Evolutionary conservation across 2,113 vertebrate species (phyloP).

Genomic region (Columbina picui): DNA sequence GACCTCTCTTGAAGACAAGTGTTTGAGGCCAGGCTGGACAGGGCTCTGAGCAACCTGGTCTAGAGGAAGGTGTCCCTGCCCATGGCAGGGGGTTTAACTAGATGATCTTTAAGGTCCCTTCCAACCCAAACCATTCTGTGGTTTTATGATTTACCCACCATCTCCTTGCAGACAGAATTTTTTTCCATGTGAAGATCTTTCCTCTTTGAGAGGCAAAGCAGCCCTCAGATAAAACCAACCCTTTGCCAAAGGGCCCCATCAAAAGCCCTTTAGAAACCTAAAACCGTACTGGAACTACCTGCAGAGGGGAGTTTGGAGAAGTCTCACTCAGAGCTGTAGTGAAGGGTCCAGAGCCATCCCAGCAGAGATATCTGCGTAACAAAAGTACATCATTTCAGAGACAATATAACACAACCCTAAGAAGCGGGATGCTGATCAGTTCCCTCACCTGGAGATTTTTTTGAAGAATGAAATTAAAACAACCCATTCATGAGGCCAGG

Average conservation of each 20-base stretch:
- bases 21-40: too few species aligned
- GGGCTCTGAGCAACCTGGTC: too few species aligned
- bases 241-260: not conserved
- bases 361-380: not conserved
- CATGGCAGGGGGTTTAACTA: too few species aligned
- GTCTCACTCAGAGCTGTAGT: not conserved
- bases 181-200: not conserved
- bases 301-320: not conserved
- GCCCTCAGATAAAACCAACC: not conserved
- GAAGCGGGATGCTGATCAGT: not conserved
- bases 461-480: not conserved
- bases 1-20: not conserved
- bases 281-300: not conserved
- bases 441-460: not conserved
- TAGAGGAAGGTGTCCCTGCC: too few species aligned
- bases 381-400: not conserved
- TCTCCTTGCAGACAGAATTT: not conserved
- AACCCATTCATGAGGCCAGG: not conserved
- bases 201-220: not conserved
- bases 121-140: too few species aligned
- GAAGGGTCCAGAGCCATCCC: not conserved
- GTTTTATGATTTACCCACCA: not conserved
- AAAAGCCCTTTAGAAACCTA: not conserved
- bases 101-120: too few species aligned
- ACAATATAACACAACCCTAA: not conserved